Conservation (phyloP, 2,888 invertebrate species). For the Plagiodera versicolora region DNA sequence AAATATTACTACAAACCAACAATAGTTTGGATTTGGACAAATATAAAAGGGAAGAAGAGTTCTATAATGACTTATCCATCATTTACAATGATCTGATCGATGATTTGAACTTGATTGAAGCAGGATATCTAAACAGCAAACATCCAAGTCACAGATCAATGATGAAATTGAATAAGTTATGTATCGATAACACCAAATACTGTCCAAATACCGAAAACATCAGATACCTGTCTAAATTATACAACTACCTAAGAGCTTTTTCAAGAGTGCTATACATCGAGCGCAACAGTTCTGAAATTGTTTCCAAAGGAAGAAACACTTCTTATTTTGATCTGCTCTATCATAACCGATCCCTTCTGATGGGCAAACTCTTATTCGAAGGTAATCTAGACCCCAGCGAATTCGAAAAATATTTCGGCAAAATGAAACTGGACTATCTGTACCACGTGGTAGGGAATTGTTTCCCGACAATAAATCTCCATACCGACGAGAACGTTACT, state of each 20-base stretch:
- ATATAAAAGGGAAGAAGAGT: conserved; percentile 38
- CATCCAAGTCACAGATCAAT: conserved; percentile 59
- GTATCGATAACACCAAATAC: conserved; percentile 40
- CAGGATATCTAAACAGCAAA: conserved; percentile 56
- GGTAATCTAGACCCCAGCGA: conserved; percentile 67
- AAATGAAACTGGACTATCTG: conserved; percentile 72
- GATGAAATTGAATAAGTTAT: conserved; percentile 59
- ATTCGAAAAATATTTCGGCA: conserved; percentile 69
- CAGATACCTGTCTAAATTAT: conserved; percentile 59
- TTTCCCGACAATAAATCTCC: conserved; percentile 66
- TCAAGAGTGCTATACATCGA: conserved; percentile 55
- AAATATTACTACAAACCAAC: conserved; percentile 42
- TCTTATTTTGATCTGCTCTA: conserved; percentile 60
- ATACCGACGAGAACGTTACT: conserved; percentile 55
- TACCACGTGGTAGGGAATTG: conserved; percentile 74
- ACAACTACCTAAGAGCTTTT: conserved; percentile 63
- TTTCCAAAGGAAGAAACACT: conserved; percentile 47
- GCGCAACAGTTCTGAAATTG: conserved; percentile 45
- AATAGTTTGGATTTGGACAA: conserved; percentile 39
- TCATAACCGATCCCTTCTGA: conserved; percentile 61
- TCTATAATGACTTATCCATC: conserved; percentile 50
- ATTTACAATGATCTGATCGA: conserved; percentile 56
- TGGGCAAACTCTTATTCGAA: conserved; percentile 69
- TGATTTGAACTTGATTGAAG: conserved; percentile 36
- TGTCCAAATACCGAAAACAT: conserved; percentile 24